Evolutionary conservation across 35 echinoderm and acorn worm genomes (phyloP).

Genomic region (Nesometra sesokonis): DNA sequence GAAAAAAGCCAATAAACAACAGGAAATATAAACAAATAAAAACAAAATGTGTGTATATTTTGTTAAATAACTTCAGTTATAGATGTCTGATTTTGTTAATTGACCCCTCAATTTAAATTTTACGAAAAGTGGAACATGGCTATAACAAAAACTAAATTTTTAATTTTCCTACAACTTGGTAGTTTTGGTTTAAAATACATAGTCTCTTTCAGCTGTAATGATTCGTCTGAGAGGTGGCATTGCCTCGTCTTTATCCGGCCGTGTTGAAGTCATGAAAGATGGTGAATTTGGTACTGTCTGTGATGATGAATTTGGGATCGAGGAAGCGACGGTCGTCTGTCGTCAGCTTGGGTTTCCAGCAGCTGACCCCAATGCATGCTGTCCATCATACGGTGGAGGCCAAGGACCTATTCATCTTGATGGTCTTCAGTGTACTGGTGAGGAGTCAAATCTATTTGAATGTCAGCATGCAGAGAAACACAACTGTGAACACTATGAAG

Average conservation of each 20-base stretch:
- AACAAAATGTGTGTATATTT: too few relatives aligned
- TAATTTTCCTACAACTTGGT: too few relatives aligned
- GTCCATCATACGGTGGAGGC: not conserved
- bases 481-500: conserved; percentile 4
- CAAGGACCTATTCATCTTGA: not conserved
- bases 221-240: not conserved
- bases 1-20: too few relatives aligned
- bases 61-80: too few relatives aligned
- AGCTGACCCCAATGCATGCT: not conserved
- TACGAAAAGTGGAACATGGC: too few relatives aligned
- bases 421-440: not conserved
- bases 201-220: too few relatives aligned
- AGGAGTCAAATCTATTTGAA: not conserved
- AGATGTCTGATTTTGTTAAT: too few relatives aligned
- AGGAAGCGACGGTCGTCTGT: not conserved
- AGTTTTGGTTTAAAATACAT: too few relatives aligned
- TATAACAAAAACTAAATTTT: too few relatives aligned
- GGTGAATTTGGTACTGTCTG: not conserved
- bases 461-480: not conserved
- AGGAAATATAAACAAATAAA: too few relatives aligned
- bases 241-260: not conserved
- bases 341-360: not conserved
- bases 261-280: not conserved
- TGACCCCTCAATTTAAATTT: too few relatives aligned
- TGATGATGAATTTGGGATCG: not conserved